Conservation (phyloP, 2,113 vertebrate genomes). For the Heterochromis multidens region DNA sequence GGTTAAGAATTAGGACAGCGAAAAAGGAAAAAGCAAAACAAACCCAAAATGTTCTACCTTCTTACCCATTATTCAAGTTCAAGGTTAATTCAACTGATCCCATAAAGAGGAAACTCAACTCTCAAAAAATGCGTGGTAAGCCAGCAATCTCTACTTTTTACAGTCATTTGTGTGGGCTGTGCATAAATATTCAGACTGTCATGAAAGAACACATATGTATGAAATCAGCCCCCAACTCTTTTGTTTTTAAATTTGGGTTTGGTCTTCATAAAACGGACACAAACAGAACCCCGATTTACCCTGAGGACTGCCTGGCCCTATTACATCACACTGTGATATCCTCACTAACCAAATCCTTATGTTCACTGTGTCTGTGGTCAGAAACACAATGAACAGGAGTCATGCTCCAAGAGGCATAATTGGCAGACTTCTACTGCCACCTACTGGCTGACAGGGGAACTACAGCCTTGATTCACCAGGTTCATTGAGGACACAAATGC, state of each 20-base stretch:
- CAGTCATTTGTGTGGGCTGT: not conserved
- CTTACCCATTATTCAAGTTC: not conserved
- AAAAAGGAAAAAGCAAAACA: not conserved
- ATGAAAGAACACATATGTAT: not conserved
- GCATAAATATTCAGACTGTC: not conserved
- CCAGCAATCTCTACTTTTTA: not conserved
- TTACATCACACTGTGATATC: conserved; percentile 46
- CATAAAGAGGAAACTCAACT: not conserved
- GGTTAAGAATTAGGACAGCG: not conserved
- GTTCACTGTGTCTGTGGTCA: conserved; percentile 21
- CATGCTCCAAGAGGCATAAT: rapidly evolving
- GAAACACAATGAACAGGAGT: not conserved
- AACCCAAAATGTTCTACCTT: not conserved
- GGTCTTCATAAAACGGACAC: not conserved
- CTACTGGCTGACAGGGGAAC: conserved; percentile 16
- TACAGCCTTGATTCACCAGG: not conserved
- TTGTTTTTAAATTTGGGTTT: not conserved
- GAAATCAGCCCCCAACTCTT: not conserved
- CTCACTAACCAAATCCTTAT: conserved; percentile 33
- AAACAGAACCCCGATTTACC: not conserved
- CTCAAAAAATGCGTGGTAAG: not conserved
- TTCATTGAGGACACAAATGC: not conserved
- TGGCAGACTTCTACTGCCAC: conserved; percentile 23
- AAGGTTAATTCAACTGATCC: not conserved
- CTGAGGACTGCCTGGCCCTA: not conserved